A percentile compares a stretch with the other conserved stretches of the same genome.
Conservation (phyloP, 1,140 invertebrate genomes). For the Planococcus citri region DNA sequence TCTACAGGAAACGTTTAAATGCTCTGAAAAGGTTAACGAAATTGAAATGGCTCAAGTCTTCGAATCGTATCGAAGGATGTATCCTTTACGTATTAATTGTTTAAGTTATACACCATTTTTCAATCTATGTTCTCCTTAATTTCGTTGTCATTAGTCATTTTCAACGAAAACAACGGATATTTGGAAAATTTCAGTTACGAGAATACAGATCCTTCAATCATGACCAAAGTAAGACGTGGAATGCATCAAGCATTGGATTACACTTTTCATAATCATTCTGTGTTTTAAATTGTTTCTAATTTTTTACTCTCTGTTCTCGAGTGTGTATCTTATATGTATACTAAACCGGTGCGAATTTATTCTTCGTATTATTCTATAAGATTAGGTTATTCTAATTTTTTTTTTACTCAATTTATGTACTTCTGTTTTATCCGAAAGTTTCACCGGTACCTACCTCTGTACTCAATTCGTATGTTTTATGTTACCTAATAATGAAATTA, state of each 20-base stretch:
- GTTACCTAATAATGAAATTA: too few relatives aligned
- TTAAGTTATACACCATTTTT: too few relatives aligned
- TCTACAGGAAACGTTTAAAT: background rate
- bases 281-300: background rate
- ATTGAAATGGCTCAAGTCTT: background rate
- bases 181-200: background rate
- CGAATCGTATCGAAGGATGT: background rate
- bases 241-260: background rate
- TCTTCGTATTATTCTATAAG: too few relatives aligned
- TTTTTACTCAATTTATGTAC: too few relatives aligned
- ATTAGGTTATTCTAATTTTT: too few relatives aligned
- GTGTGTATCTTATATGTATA: too few relatives aligned
- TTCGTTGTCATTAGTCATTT: background rate
- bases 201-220: background rate
- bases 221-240: background rate
- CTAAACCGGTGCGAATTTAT: too few relatives aligned
- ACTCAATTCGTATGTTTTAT: too few relatives aligned
- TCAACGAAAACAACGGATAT: background rate
- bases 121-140: background rate
- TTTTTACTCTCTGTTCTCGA: too few relatives aligned
- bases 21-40: background rate
- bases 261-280: background rate
- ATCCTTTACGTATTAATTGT: background rate
- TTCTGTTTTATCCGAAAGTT: too few relatives aligned
- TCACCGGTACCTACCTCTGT: too few relatives aligned